phyloP scores from a whole-genome alignment of 2,113 vertebrate genomes.

The Crotalus horridus region DNA sequence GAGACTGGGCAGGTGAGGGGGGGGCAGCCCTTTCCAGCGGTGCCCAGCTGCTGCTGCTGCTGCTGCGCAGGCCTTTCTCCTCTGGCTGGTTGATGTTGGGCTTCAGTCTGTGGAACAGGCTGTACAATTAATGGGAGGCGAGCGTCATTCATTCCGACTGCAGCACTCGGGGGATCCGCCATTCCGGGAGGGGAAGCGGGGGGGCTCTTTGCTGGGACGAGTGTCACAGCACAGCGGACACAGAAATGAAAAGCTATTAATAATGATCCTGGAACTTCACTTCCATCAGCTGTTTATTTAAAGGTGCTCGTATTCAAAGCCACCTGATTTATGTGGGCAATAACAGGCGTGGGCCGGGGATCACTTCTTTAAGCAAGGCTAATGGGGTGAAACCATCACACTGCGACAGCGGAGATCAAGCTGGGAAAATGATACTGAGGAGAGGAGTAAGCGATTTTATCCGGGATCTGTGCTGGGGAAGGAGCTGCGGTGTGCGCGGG shows the following conservation, averaged over 20 bases:
- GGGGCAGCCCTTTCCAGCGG: neutral
- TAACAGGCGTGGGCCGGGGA: constrained; percentile 66
- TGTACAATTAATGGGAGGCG: constrained; percentile 73
- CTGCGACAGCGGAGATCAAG: constrained; percentile 65
- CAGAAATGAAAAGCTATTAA: constrained; percentile 81
- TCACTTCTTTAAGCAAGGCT: constrained; percentile 75
- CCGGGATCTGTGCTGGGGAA: constrained; percentile 39
- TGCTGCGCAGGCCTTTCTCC: constrained; percentile 18
- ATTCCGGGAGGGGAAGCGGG: constrained; percentile 61
- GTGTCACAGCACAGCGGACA: constrained; percentile 79
- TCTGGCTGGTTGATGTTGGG: constrained; percentile 57
- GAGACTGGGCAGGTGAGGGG: neutral
- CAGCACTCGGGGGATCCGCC: constrained; percentile 68
- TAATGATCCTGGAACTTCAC: constrained; percentile 78
- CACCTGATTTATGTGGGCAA: constrained; percentile 79
- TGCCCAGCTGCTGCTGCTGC: neutral
- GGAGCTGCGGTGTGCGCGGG: constrained; percentile 32
- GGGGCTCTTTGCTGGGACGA: constrained; percentile 73
- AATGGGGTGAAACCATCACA: constrained; percentile 75
- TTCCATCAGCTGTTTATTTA: constrained; percentile 83
- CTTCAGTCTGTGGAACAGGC: constrained; percentile 60
- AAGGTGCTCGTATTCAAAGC: constrained; percentile 76
- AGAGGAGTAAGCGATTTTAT: constrained; percentile 63
- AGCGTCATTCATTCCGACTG: constrained; percentile 74
- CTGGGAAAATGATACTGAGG: constrained; percentile 68